Percentiles rank a stretch among this genome's conserved stretches.
Conservation (phyloP, 2,888 invertebrate genomes). For the Microctonus brassicae region DNA sequence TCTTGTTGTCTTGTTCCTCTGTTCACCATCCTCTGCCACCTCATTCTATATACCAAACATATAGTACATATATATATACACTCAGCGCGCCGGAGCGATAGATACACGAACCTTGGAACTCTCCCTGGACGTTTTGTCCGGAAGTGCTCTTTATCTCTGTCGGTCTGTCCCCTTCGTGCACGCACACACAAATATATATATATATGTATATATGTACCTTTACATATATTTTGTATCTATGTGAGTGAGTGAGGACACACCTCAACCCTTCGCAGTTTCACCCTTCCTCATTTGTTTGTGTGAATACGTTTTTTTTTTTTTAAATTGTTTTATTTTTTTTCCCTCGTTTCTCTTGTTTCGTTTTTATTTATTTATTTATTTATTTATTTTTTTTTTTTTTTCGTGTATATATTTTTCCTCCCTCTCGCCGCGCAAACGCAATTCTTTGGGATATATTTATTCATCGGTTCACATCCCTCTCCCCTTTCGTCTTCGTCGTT, state of each 20-base stretch:
- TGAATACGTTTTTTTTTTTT: not conserved
- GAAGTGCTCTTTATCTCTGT: conserved; percentile 70
- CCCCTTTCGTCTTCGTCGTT: conserved; percentile 18
- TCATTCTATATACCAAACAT: conserved; percentile 8
- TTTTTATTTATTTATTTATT: conserved; percentile 7
- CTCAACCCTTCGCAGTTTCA: conserved; percentile 17
- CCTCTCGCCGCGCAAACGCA: not conserved
- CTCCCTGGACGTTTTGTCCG: conserved; percentile 57
- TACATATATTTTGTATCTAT: not conserved
- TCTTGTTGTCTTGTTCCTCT: conserved; percentile 7
- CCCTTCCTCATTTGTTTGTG: conserved; percentile 18
- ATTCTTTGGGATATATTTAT: conserved; percentile 2
- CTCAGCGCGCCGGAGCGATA: conserved; percentile 34
- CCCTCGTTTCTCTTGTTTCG: not conserved
- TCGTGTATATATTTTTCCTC: conserved; percentile 18
- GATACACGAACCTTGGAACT: conserved; percentile 40
- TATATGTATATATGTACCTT: conserved; percentile 43
- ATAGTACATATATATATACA: no score
- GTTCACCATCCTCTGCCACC: conserved; percentile 15
- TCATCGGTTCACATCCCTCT: conserved; percentile 25
- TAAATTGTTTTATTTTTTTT: not conserved
- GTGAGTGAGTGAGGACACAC: not conserved
- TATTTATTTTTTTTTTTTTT: not conserved
- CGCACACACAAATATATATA: conserved; percentile 20
- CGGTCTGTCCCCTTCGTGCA: conserved; percentile 62